Evolutionary conservation across 2,888 invertebrate genomes (phyloP).

Genomic region (Lasioglossum pauxillum): DNA sequence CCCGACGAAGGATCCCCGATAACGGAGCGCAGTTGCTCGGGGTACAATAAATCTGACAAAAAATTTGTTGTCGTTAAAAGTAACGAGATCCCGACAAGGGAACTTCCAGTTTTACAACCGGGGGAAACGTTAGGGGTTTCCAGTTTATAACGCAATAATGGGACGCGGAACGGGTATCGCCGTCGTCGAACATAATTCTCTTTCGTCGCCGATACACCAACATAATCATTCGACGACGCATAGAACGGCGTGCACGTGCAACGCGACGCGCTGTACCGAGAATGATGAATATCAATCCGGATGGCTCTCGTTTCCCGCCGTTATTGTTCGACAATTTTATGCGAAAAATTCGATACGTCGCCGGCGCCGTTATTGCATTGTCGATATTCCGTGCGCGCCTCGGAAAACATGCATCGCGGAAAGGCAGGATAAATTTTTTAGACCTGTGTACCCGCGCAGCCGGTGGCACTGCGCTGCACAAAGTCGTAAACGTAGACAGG

Average conservation of each 20-base stretch:
- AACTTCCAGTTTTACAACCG: not conserved
- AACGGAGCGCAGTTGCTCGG: not conserved
- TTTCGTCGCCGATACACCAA: not conserved
- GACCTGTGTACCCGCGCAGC: not conserved
- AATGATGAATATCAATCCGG: not conserved
- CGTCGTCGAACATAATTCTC: not conserved
- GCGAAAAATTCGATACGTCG: conserved; percentile 22
- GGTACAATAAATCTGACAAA: conserved; percentile 7
- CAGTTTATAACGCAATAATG: not conserved
- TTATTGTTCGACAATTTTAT: conserved; percentile 13
- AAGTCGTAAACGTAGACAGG: not conserved
- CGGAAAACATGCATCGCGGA: not conserved
- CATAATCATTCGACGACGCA: not conserved
- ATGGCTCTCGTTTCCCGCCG: not conserved
- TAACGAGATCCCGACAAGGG: not conserved
- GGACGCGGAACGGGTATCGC: not conserved
- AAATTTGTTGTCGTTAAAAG: conserved; percentile 21
- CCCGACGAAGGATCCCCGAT: not conserved
- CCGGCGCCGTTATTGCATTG: not conserved
- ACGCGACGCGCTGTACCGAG: not conserved
- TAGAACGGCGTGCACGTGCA: not conserved
- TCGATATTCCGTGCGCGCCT: not conserved
- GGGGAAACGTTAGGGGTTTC: not conserved
- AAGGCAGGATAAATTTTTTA: conserved; percentile 1
- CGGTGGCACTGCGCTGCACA: not conserved